These are phyloP conservation scores for Strigamia maritima DNA, from an alignment of 2,888 invertebrate genomes.

Conservation along the genomic window DNA sequence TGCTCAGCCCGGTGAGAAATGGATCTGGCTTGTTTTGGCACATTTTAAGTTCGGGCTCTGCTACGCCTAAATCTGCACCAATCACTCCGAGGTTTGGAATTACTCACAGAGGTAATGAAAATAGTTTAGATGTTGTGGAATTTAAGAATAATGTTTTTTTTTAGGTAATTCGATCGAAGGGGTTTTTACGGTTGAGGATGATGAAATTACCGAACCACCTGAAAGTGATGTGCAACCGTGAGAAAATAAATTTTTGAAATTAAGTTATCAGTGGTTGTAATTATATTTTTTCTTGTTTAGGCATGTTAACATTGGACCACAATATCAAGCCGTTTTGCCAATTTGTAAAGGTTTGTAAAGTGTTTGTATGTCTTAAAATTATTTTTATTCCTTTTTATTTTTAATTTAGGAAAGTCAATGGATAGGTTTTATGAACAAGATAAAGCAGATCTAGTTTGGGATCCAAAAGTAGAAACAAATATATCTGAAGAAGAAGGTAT, in stretches of 20 bases:
- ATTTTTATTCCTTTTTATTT: background rate
- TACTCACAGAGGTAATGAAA: slow-evolving; percentile 39
- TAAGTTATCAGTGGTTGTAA: background rate
- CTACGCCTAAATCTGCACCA: slow-evolving; percentile 51
- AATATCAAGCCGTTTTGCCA: slow-evolving; percentile 81
- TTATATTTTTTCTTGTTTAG: slow-evolving; percentile 44
- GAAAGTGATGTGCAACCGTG: slow-evolving; percentile 54
- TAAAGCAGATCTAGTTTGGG: slow-evolving; percentile 66
- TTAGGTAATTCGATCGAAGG: slow-evolving; percentile 40
- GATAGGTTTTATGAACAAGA: slow-evolving; percentile 40
- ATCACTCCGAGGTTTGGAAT: slow-evolving; percentile 45
- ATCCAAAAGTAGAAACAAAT: slow-evolving; percentile 71
- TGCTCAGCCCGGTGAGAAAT: slow-evolving; percentile 84
- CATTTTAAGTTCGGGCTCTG: slow-evolving; percentile 46
- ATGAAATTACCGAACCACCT: slow-evolving; percentile 49
- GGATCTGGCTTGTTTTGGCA: slow-evolving; percentile 78
- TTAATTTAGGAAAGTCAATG: slow-evolving; percentile 45
- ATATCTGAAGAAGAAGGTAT: slow-evolving; percentile 73
- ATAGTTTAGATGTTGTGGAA: background rate
- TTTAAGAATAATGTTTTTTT: background rate
- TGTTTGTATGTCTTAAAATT: slow-evolving; percentile 39
- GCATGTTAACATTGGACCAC: slow-evolving; percentile 80
- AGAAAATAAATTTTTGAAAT: slow-evolving; percentile 44
- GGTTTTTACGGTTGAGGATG: slow-evolving; percentile 43
- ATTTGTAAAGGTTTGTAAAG: slow-evolving; percentile 49